Evolutionary conservation across 2,888 invertebrate species (phyloP).

Genomic region (Bruchidius siliquastri): DNA sequence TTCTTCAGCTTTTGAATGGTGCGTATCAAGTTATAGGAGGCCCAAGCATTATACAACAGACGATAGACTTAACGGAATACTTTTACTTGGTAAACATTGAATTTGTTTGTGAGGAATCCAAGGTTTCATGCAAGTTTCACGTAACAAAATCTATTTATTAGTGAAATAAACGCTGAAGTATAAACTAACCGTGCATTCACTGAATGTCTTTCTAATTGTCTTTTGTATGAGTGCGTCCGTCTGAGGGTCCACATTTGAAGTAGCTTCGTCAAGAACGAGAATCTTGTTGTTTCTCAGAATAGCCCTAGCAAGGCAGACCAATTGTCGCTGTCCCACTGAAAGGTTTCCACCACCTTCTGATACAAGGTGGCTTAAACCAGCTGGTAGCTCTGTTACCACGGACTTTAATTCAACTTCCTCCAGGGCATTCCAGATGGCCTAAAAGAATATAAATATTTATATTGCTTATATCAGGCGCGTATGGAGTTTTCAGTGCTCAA

Average conservation of each 20-base stretch:
- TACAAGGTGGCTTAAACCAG: constrained; percentile 61
- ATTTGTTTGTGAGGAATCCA: too few species aligned
- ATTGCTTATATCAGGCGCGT: too few species aligned
- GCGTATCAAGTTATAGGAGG: too few species aligned
- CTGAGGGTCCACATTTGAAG: constrained; percentile 74
- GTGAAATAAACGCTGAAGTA: too few species aligned
- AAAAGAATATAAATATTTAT: neutral
- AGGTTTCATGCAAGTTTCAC: too few species aligned
- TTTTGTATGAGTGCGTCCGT: constrained; percentile 75
- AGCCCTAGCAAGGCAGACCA: constrained; percentile 64
- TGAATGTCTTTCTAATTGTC: constrained; percentile 70
- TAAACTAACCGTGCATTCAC: constrained; percentile 61
- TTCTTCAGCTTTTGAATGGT: too few species aligned
- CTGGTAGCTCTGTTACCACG: constrained; percentile 58
- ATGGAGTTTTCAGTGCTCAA: too few species aligned
- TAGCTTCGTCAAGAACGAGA: constrained; percentile 61
- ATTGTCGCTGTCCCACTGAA: constrained; percentile 56
- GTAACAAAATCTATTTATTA: too few species aligned
- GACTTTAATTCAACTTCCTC: constrained; percentile 78
- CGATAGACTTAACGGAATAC: too few species aligned
- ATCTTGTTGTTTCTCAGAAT: constrained; percentile 46
- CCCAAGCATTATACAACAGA: too few species aligned
- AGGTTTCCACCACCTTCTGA: constrained; percentile 60
- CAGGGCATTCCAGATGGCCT: constrained; percentile 77
- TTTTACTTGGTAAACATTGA: too few species aligned